These are phyloP conservation scores for Prunella strophiata DNA, from an alignment of 2,797 vertebrate species.

Conservation along the genomic window DNA sequence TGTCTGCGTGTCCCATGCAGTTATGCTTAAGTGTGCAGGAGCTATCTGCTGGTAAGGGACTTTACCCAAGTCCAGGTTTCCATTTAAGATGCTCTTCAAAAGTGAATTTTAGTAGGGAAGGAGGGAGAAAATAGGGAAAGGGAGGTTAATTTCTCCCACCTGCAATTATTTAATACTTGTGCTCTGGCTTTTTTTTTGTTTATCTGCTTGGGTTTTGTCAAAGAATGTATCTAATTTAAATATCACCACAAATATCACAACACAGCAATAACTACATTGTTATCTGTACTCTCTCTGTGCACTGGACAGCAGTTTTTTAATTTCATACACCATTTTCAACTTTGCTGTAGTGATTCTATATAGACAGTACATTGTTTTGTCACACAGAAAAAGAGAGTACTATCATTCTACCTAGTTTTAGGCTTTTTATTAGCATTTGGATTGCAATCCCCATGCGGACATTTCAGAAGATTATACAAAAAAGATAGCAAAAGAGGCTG, in stretches of 20 bases:
- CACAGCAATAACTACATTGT: neutral
- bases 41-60: neutral
- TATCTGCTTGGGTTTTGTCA: neutral
- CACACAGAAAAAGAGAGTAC: neutral
- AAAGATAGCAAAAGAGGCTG: neutral
- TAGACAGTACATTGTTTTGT: neutral
- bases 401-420: neutral
- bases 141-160: neutral
- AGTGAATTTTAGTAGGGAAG: neutral
- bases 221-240: neutral
- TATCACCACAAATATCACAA: neutral
- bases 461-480: neutral
- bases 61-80: neutral
- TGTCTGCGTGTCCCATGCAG: neutral
- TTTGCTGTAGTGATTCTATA: neutral
- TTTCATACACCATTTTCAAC: conserved; percentile 52
- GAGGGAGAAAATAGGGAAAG: neutral
- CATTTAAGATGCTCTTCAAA: neutral
- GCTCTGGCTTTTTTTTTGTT: neutral
- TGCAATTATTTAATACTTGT: neutral
- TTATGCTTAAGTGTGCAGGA: neutral
- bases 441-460: neutral
- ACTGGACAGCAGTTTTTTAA: conserved; percentile 15
- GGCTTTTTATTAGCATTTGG: neutral
- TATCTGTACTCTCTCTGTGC: neutral